Conservation (phyloP, 2,113 vertebrate genomes). For the Carollia perspicillata region DNA sequence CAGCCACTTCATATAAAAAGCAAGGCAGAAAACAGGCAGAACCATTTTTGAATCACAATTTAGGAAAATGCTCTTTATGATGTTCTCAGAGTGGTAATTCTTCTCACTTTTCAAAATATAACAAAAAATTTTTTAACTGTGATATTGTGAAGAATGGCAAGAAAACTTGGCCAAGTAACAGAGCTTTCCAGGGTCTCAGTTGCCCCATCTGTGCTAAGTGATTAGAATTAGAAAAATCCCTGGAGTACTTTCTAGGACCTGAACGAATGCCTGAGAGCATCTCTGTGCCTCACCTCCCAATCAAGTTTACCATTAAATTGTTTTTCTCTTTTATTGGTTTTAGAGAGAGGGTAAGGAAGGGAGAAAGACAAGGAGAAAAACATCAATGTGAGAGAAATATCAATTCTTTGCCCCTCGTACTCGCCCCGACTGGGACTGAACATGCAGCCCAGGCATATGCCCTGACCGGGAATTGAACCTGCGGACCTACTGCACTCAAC, state of each 20-base stretch:
- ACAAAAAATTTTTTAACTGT: neutral
- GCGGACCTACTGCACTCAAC: no score
- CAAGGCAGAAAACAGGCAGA: neutral
- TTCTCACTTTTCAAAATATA: neutral
- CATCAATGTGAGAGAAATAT: no score
- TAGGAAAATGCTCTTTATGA: neutral
- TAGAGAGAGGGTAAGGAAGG: no score
- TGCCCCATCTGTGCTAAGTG: neutral
- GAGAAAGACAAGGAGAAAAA: no score
- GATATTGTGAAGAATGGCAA: neutral
- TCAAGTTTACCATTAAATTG: neutral
- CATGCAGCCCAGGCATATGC: no score
- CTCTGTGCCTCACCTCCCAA: neutral
- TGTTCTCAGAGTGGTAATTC: neutral
- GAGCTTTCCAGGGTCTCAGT: neutral
- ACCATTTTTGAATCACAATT: neutral
- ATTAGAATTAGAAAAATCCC: neutral
- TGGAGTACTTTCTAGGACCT: neutral
- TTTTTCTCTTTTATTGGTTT: no score
- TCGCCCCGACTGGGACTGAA: no score
- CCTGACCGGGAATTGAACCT: no score
- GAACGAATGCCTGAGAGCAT: neutral
- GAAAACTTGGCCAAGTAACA: neutral
- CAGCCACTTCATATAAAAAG: constrained; percentile 3
- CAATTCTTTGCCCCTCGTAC: no score